Evolutionary conservation across 2,888 invertebrate species (phyloP).

Genomic region (Acrobasis repandana): DNA sequence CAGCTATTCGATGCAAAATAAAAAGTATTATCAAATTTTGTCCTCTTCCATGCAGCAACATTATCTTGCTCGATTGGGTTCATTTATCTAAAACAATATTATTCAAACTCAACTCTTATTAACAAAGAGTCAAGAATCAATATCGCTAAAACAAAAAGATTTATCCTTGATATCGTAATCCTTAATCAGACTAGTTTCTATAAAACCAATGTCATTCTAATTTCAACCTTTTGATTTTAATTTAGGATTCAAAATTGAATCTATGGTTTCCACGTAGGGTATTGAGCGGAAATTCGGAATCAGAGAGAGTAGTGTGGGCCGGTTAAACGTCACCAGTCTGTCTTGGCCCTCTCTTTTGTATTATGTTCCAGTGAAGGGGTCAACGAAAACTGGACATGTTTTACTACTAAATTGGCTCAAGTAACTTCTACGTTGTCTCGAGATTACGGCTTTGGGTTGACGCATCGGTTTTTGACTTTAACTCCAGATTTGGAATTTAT

Average conservation of each 20-base stretch:
- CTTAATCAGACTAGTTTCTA: constrained; percentile 13
- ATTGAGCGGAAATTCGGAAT: constrained; percentile 76
- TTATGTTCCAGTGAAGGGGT: constrained; percentile 44
- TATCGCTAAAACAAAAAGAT: constrained; percentile 4
- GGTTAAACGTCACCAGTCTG: constrained; percentile 56
- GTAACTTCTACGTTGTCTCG: constrained; percentile 67
- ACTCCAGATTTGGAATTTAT: constrained; percentile 32
- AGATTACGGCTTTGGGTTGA: constrained; percentile 54
- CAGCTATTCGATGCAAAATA: constrained; percentile 77
- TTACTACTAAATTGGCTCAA: constrained; percentile 74
- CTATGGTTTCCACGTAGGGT: constrained; percentile 53
- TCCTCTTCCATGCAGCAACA: constrained; percentile 65
- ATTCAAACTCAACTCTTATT: not conserved
- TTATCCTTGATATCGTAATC: constrained; percentile 16
- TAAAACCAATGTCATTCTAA: not conserved
- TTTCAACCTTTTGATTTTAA: constrained; percentile 24
- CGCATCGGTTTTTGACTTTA: constrained; percentile 48
- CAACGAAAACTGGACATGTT: constrained; percentile 55
- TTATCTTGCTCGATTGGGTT: constrained; percentile 69
- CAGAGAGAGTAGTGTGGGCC: constrained; percentile 68
- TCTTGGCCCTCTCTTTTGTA: constrained; percentile 46
- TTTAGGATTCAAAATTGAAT: constrained; percentile 49
- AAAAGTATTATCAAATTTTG: constrained; percentile 63
- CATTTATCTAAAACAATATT: constrained; percentile 69
- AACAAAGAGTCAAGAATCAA: constrained; percentile 6